Evolutionary conservation across 2,888 invertebrate genomes (phyloP), one percentile per base, ranked within the genome.

Genomic region (Thymelicus acteon): DNA sequence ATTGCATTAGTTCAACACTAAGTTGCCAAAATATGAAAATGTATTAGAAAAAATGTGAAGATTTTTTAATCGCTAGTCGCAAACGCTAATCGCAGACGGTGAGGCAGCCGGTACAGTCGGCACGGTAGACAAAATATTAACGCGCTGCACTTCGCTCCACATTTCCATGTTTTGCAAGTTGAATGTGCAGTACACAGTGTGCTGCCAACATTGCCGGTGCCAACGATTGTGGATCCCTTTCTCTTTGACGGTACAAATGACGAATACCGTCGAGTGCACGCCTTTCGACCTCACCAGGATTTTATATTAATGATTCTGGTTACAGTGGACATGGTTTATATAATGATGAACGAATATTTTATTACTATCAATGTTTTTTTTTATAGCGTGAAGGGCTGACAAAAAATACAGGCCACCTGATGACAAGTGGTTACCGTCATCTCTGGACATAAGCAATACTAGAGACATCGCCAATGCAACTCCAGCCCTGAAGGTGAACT

Each of bases 141-240:
- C 19, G 54, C 54, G 54, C 54, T 54, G 54, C 54, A 54, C 54
- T 54, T 54, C 54, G 54, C 24, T 54, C 24, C 6, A 24, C 54
- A 54, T 54, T 54, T 54, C 54, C 54, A 54, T 54, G 54, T 54
- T 54, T 54, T 54, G 54, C 54, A 54, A 54, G 19, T 54, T 54
- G 54, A 24, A 54, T 54, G 54, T 54, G 24, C 40, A 8, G 10
- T 40, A 40, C 24, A 24, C 24, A 31, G 31, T 31, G 31, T 3
- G 31, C 31, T 31, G 31, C 31, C 31, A 31, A 31, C 31, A 31
- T 5, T 31, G 31, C 31, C 31, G 5, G 31, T 54, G 54, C 54
- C 49, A 54, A 19, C 54, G 54, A 24, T 54, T 54, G 7, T 12
- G 54, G 54, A 54, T 24, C 5, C 54, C 24, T 4, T 10, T 54